Percentiles rank a stretch among this genome's conserved stretches.
Conservation (phyloP, 2,113 vertebrate genomes). For the Neofelis nebulosa region DNA sequence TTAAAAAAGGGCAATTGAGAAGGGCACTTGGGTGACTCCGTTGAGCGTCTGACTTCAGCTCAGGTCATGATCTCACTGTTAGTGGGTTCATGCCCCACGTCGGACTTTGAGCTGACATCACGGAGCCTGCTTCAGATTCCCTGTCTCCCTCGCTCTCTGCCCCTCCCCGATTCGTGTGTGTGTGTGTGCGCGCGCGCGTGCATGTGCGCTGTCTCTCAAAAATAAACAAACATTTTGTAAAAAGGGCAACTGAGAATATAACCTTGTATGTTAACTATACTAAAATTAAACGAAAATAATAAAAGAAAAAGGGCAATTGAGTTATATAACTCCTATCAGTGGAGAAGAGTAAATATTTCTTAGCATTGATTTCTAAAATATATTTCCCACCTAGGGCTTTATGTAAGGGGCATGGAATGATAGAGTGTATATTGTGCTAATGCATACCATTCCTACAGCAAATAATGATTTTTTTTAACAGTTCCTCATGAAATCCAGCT, state of each 20-base stretch:
- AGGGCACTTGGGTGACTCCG: too few species aligned
- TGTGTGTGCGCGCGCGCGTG: too few species aligned
- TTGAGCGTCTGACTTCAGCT: too few species aligned
- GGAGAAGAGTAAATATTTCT: neutral
- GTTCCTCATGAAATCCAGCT: neutral
- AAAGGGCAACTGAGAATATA: neutral
- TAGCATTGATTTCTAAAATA: slow-evolving; percentile 26
- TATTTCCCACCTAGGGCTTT: neutral
- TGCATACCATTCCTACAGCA: neutral
- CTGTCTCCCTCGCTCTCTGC: too few species aligned
- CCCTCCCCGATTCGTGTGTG: too few species aligned
- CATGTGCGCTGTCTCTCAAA: too few species aligned
- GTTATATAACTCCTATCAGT: neutral
- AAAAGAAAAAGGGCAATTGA: neutral
- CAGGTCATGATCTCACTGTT: too few species aligned
- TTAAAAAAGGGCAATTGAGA: neutral
- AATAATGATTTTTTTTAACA: neutral
- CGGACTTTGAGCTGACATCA: too few species aligned
- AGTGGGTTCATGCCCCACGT: too few species aligned
- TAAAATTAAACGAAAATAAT: neutral
- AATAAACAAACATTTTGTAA: neutral
- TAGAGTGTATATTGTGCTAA: neutral
- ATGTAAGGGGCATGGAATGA: neutral
- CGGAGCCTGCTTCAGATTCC: too few species aligned
- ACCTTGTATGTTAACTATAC: neutral